Percentiles rank a stretch among this genome's conserved stretches.
These are phyloP conservation scores for Salvelinus fontinalis DNA, from an alignment of 2,113 vertebrate genomes.

Conservation along the genomic window DNA sequence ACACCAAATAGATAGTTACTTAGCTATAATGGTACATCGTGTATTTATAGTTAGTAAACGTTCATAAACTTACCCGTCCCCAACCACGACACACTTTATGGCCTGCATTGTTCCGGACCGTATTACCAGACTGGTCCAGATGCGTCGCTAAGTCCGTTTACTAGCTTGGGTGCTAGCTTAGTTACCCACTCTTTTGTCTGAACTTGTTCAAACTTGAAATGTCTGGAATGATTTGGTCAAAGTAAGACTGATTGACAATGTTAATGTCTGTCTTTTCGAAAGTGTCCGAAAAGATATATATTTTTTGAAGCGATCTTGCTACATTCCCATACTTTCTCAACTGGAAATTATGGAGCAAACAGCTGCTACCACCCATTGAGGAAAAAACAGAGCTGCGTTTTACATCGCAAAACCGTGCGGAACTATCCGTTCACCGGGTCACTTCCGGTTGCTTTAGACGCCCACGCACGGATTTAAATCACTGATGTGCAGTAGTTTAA, in stretches of 20 bases:
- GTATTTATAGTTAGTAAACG: too few relatives aligned
- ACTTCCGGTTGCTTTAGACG: too few relatives aligned
- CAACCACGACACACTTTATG: conserved; percentile 98
- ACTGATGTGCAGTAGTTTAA: too few relatives aligned
- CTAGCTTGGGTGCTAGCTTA: conserved; percentile 55
- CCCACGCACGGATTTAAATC: too few relatives aligned
- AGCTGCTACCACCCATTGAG: conserved; percentile 68
- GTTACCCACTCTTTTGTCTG: conserved; percentile 65
- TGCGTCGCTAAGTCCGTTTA: conserved; percentile 19
- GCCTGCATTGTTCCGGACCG: conserved; percentile 84
- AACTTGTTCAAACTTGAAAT: conserved; percentile 40
- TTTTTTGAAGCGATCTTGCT: conserved; percentile 36
- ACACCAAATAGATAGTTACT: not conserved
- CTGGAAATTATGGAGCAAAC: conserved; percentile 57
- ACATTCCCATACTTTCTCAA: conserved; percentile 68
- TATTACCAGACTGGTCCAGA: conserved; percentile 50
- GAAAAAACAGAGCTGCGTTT: not conserved
- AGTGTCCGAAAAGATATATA: conserved; percentile 36
- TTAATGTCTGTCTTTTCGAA: not conserved
- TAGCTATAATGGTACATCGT: too few relatives aligned
- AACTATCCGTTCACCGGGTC: too few relatives aligned
- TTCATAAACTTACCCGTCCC: conserved; percentile 85
- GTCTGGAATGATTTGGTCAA: not conserved
- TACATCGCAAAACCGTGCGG: too few relatives aligned
- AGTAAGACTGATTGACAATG: not conserved